These are phyloP conservation scores for Sminthopsis crassicaudata DNA, from an alignment of 2,113 vertebrate genomes.

Conservation along the genomic window DNA sequence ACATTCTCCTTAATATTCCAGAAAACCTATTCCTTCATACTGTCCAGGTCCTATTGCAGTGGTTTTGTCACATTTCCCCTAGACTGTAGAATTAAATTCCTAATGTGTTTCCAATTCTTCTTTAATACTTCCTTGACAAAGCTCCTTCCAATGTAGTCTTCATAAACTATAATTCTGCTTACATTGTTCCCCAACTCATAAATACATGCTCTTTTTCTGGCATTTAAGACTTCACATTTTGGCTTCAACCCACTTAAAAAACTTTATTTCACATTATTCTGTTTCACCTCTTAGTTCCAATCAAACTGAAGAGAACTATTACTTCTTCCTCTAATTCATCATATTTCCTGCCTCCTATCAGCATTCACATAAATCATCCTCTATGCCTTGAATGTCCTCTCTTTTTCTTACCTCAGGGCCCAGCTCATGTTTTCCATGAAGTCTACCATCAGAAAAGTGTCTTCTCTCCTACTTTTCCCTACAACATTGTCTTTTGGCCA, in stretches of 20 bases:
- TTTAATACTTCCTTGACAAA: background rate
- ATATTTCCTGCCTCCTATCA: background rate
- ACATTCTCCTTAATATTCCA: background rate
- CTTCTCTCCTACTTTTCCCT: background rate
- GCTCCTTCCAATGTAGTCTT: background rate
- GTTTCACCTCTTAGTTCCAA: background rate
- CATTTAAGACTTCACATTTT: background rate
- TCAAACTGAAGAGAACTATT: background rate
- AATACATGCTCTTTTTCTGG: background rate
- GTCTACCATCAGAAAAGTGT: background rate
- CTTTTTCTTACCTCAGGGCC: background rate
- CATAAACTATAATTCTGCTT: background rate
- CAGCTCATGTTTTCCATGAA: background rate
- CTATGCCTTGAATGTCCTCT: background rate
- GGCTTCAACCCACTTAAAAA: background rate
- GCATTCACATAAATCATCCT: background rate
- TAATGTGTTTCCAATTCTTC: background rate
- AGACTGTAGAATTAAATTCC: background rate
- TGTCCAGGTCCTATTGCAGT: background rate
- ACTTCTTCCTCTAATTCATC: background rate
- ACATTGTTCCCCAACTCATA: background rate
- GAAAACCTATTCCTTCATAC: background rate
- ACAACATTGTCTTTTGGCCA: background rate
- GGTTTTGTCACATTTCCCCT: background rate
- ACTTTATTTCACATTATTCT: background rate